Evolutionary conservation across 2,888 invertebrate genomes (phyloP).

Genomic region (Nyleta sp.): DNA sequence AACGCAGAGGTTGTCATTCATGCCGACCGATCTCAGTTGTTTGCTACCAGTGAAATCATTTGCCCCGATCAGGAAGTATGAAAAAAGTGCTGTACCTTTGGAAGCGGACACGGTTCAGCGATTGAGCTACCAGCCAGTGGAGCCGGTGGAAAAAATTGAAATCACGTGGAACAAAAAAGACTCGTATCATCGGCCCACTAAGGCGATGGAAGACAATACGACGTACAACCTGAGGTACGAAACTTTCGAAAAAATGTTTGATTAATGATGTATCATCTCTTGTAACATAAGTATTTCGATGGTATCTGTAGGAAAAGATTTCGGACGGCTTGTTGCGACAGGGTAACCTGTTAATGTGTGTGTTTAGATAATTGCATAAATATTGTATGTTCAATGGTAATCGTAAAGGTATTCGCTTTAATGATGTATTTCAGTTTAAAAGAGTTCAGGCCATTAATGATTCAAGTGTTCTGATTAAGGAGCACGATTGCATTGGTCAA

Average conservation of each 20-base stretch:
- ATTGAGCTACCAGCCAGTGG: conserved; percentile 83
- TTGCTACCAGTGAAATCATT: conserved; percentile 82
- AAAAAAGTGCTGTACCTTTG: conserved; percentile 84
- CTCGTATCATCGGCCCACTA: conserved; percentile 80
- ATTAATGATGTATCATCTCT: conserved; percentile 34
- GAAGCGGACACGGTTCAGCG: conserved; percentile 84
- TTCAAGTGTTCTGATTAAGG: too few relatives aligned
- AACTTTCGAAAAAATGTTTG: conserved; percentile 32
- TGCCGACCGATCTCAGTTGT: conserved; percentile 83
- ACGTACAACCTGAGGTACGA: conserved; percentile 85
- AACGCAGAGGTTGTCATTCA: conserved; percentile 86
- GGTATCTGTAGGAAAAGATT: background rate
- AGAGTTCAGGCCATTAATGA: too few relatives aligned
- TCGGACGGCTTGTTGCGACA: background rate
- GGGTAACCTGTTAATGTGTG: too few relatives aligned
- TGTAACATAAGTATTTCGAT: conserved; percentile 9
- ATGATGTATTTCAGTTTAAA: too few relatives aligned
- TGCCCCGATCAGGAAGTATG: conserved; percentile 83
- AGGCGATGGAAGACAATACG: conserved; percentile 84
- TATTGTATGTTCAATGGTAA: too few relatives aligned
- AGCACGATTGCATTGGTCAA: too few relatives aligned
- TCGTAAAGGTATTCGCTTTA: too few relatives aligned
- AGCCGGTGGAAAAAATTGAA: conserved; percentile 78
- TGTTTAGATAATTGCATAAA: too few relatives aligned
- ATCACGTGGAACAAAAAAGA: conserved; percentile 82